Evolutionary conservation across 1,140 invertebrate genomes (phyloP), one percentile per base, ranked within the genome.

Genomic region (Thaumetopoea pityocampa): DNA sequence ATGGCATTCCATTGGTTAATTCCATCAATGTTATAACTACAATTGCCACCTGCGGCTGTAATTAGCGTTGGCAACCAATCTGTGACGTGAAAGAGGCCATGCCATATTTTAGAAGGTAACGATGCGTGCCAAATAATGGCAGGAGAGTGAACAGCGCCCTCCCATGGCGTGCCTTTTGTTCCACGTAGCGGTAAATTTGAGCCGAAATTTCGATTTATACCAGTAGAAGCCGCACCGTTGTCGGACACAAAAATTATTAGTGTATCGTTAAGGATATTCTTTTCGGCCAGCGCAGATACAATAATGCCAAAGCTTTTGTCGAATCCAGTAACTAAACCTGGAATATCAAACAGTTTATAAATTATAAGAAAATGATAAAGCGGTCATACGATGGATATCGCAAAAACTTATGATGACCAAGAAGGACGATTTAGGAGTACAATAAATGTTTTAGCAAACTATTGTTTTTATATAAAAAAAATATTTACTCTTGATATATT

Each of bases 11-110:
- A 95, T 43, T 90, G 56, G 53, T 92, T 85, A 1, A 90, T 50
- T 0, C 94, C 94, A 79, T 95, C 93, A 22, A 67, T 61, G 8
- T 16, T 29, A 4, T 36, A 7, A 5, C 18, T 24, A 18, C 50
- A 18, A 4, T 35, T 26, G 0, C 52, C 57, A 8, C 60, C 55
- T 22, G 63, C 63, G 8, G 60, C 60, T 16, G 32, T 23, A 4
- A 70, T 23, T 37, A 97, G 77, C 0, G 95, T 96, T 0, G 95
- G 95, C 18, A 96, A 65, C 93, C 94, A 96, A 72, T 97, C 95
- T 11, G 88, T 87, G 4, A 96, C 88, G 54, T 95, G 92, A 54
- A 96, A 90, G 36, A 96, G 74, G 24, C 93, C 87, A 42, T 90
- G 88, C 90, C 0, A 93, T 86, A 54, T 88, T 65, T 50, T 87